These are phyloP conservation scores for Phocoena phocoena DNA, from an alignment of 2,113 vertebrate genomes.

Conservation along the genomic window DNA sequence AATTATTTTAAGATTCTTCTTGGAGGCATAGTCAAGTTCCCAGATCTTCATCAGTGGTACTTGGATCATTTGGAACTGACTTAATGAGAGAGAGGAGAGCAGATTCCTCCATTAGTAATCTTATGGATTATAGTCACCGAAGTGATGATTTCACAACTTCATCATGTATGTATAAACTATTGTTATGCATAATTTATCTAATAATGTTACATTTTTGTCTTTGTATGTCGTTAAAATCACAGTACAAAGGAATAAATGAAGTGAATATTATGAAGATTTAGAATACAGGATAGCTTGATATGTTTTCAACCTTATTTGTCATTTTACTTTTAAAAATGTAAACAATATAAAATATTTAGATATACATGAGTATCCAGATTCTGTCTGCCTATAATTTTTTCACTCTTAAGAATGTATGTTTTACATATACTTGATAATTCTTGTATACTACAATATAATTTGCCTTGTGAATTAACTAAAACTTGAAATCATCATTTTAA, in stretches of 20 bases:
- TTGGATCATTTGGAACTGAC: constrained; percentile 88
- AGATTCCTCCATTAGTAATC: constrained; percentile 82
- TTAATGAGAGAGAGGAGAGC: constrained; percentile 85
- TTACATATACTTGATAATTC: neutral
- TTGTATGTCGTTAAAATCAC: constrained; percentile 14
- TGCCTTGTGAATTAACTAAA: neutral
- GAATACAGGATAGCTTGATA: neutral
- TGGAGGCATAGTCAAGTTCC: constrained; percentile 91
- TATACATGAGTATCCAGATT: neutral
- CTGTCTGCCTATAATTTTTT: neutral
- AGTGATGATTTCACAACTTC: constrained; percentile 85
- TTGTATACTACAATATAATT: neutral
- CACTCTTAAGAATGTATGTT: neutral
- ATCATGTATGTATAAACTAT: constrained; percentile 86
- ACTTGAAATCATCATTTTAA: constrained; percentile 39
- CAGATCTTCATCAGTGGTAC: constrained; percentile 87
- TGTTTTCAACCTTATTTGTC: neutral
- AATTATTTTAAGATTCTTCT: constrained; percentile 86
- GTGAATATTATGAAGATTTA: neutral
- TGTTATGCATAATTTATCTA: constrained; percentile 3
- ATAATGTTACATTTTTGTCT: constrained; percentile 20
- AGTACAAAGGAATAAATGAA: constrained; percentile 7
- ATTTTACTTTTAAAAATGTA: constrained; percentile 33
- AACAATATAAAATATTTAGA: neutral
- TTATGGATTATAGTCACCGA: constrained; percentile 88